A percentile compares a stretch with the other conserved stretches of the same genome.
phyloP scores from a whole-genome alignment of 2,888 invertebrate species.

The Rhagonycha fulva region DNA sequence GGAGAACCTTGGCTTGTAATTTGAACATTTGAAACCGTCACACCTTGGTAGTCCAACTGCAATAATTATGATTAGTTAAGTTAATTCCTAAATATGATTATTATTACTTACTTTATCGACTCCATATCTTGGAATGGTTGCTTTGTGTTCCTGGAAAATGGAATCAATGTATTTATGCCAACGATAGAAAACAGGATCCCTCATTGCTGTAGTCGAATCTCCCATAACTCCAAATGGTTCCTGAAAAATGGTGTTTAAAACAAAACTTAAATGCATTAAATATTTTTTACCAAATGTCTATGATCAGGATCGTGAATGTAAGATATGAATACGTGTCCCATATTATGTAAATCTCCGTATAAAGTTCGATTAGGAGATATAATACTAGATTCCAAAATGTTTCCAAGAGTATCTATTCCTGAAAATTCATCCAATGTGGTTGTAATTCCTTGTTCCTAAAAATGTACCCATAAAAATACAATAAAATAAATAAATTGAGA shows the following conservation, averaged over 20 bases:
- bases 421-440: conserved; percentile 65
- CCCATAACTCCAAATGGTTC: conserved; percentile 84
- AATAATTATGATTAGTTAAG: conserved; percentile 21
- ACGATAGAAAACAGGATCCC: conserved; percentile 85
- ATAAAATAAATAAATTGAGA: not conserved
- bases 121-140: conserved; percentile 68
- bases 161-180: conserved; percentile 83
- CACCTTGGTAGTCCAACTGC: conserved; percentile 67
- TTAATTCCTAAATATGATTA: not conserved
- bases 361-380: conserved; percentile 70
- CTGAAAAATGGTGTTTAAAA: conserved; percentile 52
- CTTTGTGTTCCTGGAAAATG: conserved; percentile 76
- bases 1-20: conserved; percentile 59
- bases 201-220: conserved; percentile 82
- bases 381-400: conserved; percentile 75
- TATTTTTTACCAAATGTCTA: conserved; percentile 64
- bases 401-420: conserved; percentile 80
- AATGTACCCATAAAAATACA: not conserved
- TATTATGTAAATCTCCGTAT: conserved; percentile 83
- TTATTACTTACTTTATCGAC: conserved; percentile 58
- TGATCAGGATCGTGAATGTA: conserved; percentile 82
- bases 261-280: conserved; percentile 8
- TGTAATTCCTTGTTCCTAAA: conserved; percentile 62
- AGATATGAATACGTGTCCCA: conserved; percentile 79
- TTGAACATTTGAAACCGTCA: conserved; percentile 63